Evolutionary conservation across 2,797 vertebrate genomes (phyloP).

Genomic region (Sebastes steindachneri): DNA sequence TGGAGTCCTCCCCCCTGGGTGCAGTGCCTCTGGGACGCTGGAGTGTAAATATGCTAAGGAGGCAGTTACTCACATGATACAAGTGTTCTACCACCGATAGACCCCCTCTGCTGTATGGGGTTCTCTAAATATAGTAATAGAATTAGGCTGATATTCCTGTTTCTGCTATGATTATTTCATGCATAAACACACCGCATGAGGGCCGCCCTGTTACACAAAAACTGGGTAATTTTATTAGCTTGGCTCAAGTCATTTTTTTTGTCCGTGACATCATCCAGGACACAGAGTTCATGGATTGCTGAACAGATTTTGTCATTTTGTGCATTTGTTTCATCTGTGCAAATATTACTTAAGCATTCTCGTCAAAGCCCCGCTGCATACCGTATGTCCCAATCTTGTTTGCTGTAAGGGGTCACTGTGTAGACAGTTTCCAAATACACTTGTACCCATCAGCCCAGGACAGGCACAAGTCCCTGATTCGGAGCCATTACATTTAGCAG

Average conservation of each 20-base stretch:
- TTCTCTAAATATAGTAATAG: not conserved
- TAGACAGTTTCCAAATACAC: conserved; percentile 5
- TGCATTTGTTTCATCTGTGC: conserved; percentile 34
- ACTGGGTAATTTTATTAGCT: not conserved
- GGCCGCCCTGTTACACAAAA: not conserved
- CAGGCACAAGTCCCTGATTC: not conserved
- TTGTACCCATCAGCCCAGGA: not conserved
- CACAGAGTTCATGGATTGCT: conserved; percentile 23
- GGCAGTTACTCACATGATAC: not conserved
- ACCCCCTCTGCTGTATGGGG: not conserved
- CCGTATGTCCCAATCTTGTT: conserved; percentile 35
- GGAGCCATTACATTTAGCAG: not conserved
- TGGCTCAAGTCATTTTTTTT: not conserved
- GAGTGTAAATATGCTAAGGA: conserved; percentile 22
- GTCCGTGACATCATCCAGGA: conserved; percentile 8
- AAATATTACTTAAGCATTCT: conserved; percentile 51
- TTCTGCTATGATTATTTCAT: not conserved
- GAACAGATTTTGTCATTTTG: conserved; percentile 19
- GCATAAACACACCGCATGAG: not conserved
- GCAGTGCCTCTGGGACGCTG: conserved; percentile 8
- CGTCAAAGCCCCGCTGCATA: conserved; percentile 4
- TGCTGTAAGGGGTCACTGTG: conserved; percentile 41
- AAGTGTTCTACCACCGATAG: not conserved
- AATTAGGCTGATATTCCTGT: not conserved
- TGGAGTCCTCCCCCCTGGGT: conserved; percentile 6